Evolutionary conservation across 2,113 vertebrate species (phyloP).

Genomic region (Grallaria varia): DNA sequence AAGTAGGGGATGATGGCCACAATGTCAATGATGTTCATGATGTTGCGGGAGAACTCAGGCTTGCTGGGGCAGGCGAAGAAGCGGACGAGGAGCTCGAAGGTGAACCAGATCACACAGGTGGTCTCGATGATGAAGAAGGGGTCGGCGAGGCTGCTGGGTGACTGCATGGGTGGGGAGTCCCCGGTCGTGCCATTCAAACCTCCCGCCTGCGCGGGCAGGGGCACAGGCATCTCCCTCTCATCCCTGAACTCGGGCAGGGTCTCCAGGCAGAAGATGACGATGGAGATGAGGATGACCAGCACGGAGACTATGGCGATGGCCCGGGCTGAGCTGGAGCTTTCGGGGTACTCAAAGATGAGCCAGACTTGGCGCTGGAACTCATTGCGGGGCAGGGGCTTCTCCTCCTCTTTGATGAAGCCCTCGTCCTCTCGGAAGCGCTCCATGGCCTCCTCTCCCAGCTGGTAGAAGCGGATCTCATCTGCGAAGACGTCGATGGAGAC

Average conservation of each 20-base stretch:
- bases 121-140: slow-evolving; percentile 97
- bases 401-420: slow-evolving; percentile 91
- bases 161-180: slow-evolving; percentile 66
- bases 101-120: slow-evolving; percentile 97
- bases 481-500: slow-evolving; percentile 94
- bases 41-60: slow-evolving; percentile 89
- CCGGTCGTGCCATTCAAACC: slow-evolving; percentile 19
- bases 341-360: slow-evolving; percentile 96
- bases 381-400: slow-evolving; percentile 86
- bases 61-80: slow-evolving; percentile 97
- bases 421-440: slow-evolving; percentile 93
- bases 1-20: slow-evolving; percentile 98
- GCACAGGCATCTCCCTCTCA: slow-evolving; percentile 80
- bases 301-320: slow-evolving; percentile 95
- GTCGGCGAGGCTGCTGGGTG: slow-evolving; percentile 83
- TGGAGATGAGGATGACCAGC: slow-evolving; percentile 94
- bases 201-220: slow-evolving; percentile 23
- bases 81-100: slow-evolving; percentile 92
- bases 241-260: slow-evolving; percentile 94
- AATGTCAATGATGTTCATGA: slow-evolving; percentile 97
- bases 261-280: slow-evolving; percentile 96
- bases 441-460: slow-evolving; percentile 93
- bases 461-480: slow-evolving; percentile 94
- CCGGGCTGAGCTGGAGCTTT: slow-evolving; percentile 89
- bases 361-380: slow-evolving; percentile 97